phyloP scores from a whole-genome alignment of 2,113 vertebrate species.

The Cervus canadensis region DNA sequence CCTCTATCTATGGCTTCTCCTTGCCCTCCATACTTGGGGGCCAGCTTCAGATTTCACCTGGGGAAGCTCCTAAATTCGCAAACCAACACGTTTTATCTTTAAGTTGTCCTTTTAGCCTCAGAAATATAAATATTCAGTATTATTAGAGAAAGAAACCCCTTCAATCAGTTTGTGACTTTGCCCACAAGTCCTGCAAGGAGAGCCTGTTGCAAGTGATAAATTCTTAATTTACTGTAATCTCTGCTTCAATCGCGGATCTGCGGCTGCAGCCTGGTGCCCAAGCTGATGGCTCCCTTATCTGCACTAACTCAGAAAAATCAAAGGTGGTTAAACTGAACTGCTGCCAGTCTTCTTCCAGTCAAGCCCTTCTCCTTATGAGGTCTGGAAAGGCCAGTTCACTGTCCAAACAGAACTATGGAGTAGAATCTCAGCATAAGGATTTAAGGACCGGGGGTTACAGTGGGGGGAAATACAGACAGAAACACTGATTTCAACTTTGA shows the following conservation, averaged over 20 bases:
- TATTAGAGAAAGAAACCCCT: slow-evolving; percentile 8
- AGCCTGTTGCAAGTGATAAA: slow-evolving; percentile 74
- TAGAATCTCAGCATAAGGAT: background rate
- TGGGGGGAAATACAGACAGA: background rate
- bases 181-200: background rate
- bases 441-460: background rate
- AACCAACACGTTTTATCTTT: background rate
- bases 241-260: slow-evolving; percentile 48
- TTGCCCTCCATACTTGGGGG: fast-evolving
- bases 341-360: slow-evolving; percentile 66
- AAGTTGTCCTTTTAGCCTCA: background rate
- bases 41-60: background rate
- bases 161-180: slow-evolving; percentile 45
- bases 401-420: background rate
- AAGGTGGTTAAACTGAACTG: slow-evolving; percentile 62
- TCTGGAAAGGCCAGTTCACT: slow-evolving; percentile 45
- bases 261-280: slow-evolving; percentile 30
- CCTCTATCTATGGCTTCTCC: background rate
- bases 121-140: slow-evolving; percentile 54
- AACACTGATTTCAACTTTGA: slow-evolving; percentile 50
- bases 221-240: slow-evolving; percentile 75
- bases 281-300: slow-evolving; percentile 75
- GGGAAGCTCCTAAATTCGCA: background rate
- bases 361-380: slow-evolving; percentile 34
- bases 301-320: slow-evolving; percentile 67